phyloP scores from a whole-genome alignment of 1,140 invertebrate genomes.

The Drosophila auraria region DNA sequence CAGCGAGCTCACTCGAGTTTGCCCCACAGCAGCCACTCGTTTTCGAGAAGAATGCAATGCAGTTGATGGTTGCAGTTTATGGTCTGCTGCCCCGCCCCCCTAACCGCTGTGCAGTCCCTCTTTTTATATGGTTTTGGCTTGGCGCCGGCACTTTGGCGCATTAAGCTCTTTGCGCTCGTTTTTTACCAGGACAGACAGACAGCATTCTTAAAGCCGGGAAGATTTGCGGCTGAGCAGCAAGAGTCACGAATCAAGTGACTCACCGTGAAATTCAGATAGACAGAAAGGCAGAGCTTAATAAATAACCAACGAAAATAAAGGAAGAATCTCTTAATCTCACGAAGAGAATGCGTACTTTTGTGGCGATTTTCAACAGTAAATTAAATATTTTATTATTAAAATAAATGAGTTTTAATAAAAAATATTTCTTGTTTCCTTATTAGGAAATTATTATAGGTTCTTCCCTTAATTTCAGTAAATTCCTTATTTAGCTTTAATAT shows the following conservation, averaged over 20 bases:
- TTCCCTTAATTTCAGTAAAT: background rate
- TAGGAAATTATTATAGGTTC: background rate
- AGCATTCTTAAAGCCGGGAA: slow-evolving; percentile 62
- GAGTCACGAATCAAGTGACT: slow-evolving; percentile 59
- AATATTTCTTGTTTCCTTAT: too few species aligned
- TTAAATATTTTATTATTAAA: too few species aligned
- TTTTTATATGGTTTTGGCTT: slow-evolving; percentile 31
- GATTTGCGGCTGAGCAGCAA: slow-evolving; percentile 63
- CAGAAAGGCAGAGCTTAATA: slow-evolving; percentile 8
- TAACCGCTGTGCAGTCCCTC: slow-evolving; percentile 4
- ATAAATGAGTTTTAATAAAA: too few species aligned
- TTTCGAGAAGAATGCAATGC: slow-evolving; percentile 55
- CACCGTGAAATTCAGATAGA: slow-evolving; percentile 17
- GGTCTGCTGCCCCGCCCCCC: slow-evolving; percentile 53
- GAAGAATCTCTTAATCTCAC: slow-evolving; percentile 18
- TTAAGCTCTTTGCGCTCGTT: slow-evolving; percentile 53
- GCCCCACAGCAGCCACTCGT: slow-evolving; percentile 39
- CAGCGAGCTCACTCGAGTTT: slow-evolving; percentile 37
- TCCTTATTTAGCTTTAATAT: background rate
- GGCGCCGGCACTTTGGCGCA: slow-evolving; percentile 44
- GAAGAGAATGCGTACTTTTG: slow-evolving; percentile 30
- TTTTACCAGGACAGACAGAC: slow-evolving; percentile 41
- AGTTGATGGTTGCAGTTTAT: slow-evolving; percentile 72
- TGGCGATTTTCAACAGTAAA: too few species aligned
- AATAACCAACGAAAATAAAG: slow-evolving; percentile 6